phyloP scores from a whole-genome alignment of 2,113 vertebrate species.

The Gracilinanus agilis region DNA sequence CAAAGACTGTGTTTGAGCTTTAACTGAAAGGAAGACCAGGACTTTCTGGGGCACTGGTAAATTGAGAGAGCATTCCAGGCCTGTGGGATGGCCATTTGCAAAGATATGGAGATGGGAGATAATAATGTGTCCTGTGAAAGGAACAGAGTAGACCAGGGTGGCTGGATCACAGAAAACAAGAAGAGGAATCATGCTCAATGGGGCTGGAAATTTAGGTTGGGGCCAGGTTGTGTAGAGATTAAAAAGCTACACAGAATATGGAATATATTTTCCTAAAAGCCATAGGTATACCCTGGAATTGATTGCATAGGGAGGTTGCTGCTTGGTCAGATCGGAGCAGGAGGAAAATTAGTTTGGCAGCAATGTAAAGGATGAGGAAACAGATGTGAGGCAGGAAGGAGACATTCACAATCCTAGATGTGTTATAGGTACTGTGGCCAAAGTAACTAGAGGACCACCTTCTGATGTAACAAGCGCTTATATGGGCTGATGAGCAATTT shows the following conservation, averaged over 20 bases:
- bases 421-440: not conserved
- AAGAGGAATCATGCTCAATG: not conserved
- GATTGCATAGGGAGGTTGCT: not conserved
- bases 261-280: not conserved
- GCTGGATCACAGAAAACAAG: not conserved
- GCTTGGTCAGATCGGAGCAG: not conserved
- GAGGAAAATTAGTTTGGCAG: not conserved
- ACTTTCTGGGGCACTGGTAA: not conserved
- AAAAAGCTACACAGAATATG: not conserved
- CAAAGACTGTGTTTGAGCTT: not conserved
- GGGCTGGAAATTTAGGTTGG: not conserved
- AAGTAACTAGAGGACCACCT: not conserved
- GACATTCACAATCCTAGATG: too few species aligned
- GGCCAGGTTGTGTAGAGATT: not conserved
- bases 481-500: too few species aligned
- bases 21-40: not conserved
- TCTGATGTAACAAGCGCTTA: not conserved
- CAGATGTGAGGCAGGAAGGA: not conserved
- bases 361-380: not conserved
- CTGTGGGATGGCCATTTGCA: not conserved
- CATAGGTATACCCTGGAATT: not conserved
- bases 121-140: not conserved
- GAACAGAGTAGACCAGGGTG: not conserved
- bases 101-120: not conserved
- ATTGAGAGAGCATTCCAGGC: not conserved